Base-by-base conservation (phyloP, 2,113 vertebrate species). In the Scomber colias region DNA sequence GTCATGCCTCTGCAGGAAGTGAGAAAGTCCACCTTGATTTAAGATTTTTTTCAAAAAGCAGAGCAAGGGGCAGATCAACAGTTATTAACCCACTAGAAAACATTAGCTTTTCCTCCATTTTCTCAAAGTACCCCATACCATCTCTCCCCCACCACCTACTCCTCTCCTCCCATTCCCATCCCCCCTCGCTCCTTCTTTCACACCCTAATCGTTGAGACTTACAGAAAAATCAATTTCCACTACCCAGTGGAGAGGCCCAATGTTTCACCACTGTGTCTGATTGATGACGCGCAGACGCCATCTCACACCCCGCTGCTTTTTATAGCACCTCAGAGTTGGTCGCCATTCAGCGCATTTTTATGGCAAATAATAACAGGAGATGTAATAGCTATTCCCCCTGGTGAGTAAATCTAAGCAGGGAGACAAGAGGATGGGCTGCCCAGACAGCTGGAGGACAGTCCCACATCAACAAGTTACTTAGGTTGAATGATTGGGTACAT, bases 281-380 rank as follows among this genome's bases (percentile, higher is more conserved):
- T 94, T 92, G 93, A 95, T 93, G 92, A 91, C 77, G 70, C 79
- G 57, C 80, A 83, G 92, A 89, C 84, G 68, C 78, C 84, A 88
- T 91, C 92, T 91, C 92, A 92, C 92, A 90, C 86, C 82, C 85
- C 72, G 63, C 77, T 79, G 90, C 90, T 84, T 92, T 95, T 94
- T 93, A 94, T 87, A 86, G 91, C 87, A 59, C 79, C 85, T 83
- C 90, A 12, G 84, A 77, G 92, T 89, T 85, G 82, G 87, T 90
- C 78, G 71, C 86, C 86, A 88, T 90, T 92, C 92, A 91, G 73
- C 56, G 88, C 81, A 91, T 92, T 93, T 94, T 93, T 93, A 94
- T 92, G 90, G 90, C 92, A 94, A 94, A 94, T 93, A 93, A 91
- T 90, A 94, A 94, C 91, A 93, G 84, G 86, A 85, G 88, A 91